A percentile compares a stretch with the other conserved stretches of the same genome.
phyloP scores from a whole-genome alignment of 2,113 vertebrate species.

The Gymnarchus niloticus region DNA sequence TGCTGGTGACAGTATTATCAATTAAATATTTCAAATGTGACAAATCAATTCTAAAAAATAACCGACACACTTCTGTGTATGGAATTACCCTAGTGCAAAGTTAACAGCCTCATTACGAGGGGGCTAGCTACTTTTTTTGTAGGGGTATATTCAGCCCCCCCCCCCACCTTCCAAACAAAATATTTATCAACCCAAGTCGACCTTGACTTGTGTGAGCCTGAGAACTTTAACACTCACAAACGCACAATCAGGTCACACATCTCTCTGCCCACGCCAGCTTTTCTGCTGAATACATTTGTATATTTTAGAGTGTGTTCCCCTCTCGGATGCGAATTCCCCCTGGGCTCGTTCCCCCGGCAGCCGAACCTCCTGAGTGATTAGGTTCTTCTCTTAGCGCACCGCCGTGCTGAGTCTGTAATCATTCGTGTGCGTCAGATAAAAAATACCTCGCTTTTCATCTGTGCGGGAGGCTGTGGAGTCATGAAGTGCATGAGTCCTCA shows the following conservation, averaged over 20 bases:
- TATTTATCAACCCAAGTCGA: background rate
- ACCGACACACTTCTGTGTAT: background rate
- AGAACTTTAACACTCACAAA: background rate
- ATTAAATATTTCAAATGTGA: background rate
- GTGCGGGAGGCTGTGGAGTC: background rate
- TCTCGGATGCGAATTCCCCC: background rate
- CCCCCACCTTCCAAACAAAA: background rate
- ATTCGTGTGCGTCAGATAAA: background rate
- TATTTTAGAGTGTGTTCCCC: slow-evolving; percentile 1
- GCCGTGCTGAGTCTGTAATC: background rate
- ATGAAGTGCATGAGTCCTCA: background rate
- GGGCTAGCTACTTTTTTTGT: background rate
- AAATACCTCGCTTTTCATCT: background rate
- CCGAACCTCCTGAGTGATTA: slow-evolving; percentile 6
- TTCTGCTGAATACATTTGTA: slow-evolving; percentile 15
- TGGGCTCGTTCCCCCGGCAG: background rate
- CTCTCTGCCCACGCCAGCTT: background rate
- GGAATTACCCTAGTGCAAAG: background rate
- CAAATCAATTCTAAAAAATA: background rate
- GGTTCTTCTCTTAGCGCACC: background rate
- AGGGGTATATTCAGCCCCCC: background rate
- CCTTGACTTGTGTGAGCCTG: slow-evolving; percentile 1
- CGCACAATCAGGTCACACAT: slow-evolving; percentile 16
- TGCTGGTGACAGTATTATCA: background rate
- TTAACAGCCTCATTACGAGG: background rate